Evolutionary conservation across 1,140 invertebrate genomes (phyloP), one percentile per base, ranked within the genome.

Genomic region (Zaprionus ornatus): DNA sequence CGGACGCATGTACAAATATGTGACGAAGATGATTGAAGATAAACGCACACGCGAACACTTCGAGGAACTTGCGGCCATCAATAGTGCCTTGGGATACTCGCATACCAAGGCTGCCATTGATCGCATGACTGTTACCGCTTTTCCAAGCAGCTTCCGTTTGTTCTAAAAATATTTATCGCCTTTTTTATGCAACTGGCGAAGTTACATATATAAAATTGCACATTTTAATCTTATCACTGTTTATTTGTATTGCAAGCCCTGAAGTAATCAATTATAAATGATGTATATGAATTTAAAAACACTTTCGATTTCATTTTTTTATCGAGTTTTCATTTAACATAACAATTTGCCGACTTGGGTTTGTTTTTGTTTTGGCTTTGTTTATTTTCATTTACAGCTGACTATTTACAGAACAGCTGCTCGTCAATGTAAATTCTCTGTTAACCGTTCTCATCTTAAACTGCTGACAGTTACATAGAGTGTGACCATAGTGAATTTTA

Each of bases 11-110:
- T 90, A 97, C 50, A 97, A 97, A 92, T 94, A 96, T 60, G 91
- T 98, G 10, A 87, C 94, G 23, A 97, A 97, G 90, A 94, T 96
- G 72, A 94, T 95, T 50, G 98, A 99, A 79, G 97, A 98, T 42
- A 96, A 97, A 80, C 94, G 95, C 6, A 93, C 94, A 15, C 95
- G 94, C 68, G 97, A 98, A 57, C 91, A 96, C 15, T 97, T 98
- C 32, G 95, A 96, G 68, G 95, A 96, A 74, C 93, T 96, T 37
- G 94, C 95, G 27, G 95, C 96, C 81, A 94, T 96, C 17, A 95
- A 95, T 86, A 92, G 92, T 37, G 93, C 94, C 21, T 92, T 97
- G 15, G 95, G 95, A 25, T 97, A 97, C 96, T 82, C 94, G 27
- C 95, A 97, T 93, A 94, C 95, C 76, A 94, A 94, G 5, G 84